A percentile compares a stretch with the other conserved stretches of the same genome.
Evolutionary conservation across 2,113 vertebrate species (phyloP).

Genomic region (Gasterosteus aculeatus): DNA sequence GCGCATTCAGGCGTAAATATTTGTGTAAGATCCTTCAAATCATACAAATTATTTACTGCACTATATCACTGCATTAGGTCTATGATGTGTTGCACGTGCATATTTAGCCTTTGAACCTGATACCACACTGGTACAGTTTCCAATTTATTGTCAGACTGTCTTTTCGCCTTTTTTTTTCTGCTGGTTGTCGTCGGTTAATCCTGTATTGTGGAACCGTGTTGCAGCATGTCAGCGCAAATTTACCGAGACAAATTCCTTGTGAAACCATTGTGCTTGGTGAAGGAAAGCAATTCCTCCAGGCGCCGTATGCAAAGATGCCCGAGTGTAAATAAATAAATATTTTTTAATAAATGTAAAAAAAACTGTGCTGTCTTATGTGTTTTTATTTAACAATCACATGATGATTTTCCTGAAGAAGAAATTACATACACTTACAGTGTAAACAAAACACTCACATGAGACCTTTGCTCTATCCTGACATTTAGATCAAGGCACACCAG

Average conservation of each 20-base stretch:
- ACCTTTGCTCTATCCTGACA: constrained; percentile 9
- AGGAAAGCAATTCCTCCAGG: constrained; percentile 29
- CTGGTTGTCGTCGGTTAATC: constrained; percentile 42
- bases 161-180: constrained; percentile 34
- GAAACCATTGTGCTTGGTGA: constrained; percentile 43
- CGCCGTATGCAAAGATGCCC: constrained; percentile 6
- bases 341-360: background rate
- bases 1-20: background rate
- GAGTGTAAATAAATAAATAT: background rate
- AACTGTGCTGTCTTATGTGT: background rate
- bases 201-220: constrained; percentile 53
- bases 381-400: background rate
- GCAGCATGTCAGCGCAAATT: constrained; percentile 52
- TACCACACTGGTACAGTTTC: background rate
- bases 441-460: background rate
- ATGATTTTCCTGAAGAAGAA: background rate
- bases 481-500: constrained; percentile 16
- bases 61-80: background rate
- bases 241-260: constrained; percentile 56
- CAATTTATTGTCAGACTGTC: constrained; percentile 10
- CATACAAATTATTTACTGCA: background rate
- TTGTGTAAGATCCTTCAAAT: background rate
- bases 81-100: background rate
- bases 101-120: background rate
- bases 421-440: background rate